Evolutionary conservation across 2,888 invertebrate genomes (phyloP).

Genomic region (Acrocyrtus sp.): DNA sequence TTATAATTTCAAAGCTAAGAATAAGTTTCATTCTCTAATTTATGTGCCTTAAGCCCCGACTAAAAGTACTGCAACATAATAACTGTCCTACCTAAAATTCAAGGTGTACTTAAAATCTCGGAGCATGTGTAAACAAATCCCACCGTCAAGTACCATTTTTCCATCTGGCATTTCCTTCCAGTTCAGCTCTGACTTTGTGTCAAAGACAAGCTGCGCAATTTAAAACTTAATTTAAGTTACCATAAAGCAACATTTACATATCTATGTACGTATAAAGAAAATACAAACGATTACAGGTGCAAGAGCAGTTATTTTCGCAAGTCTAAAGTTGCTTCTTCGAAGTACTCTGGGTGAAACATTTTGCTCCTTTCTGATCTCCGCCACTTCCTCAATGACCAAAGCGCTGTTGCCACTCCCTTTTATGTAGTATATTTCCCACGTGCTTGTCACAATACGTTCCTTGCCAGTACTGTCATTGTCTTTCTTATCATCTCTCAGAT

Average conservation of each 20-base stretch:
- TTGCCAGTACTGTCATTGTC: not conserved
- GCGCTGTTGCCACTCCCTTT: not conserved
- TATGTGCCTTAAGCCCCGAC: too few relatives aligned
- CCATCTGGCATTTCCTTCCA: not conserved
- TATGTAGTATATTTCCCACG: slow-evolving; percentile 2
- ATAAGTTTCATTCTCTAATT: too few relatives aligned
- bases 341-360: not conserved
- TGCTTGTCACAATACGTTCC: not conserved
- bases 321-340: not conserved
- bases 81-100: too few relatives aligned
- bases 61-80: too few relatives aligned
- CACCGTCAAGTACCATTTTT: too few relatives aligned
- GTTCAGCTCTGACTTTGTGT: not conserved
- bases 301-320: not conserved
- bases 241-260: too few relatives aligned
- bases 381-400: not conserved
- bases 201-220: not conserved
- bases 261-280: too few relatives aligned
- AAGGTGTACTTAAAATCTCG: too few relatives aligned
- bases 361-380: not conserved
- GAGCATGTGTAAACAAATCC: too few relatives aligned
- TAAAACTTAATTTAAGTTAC: too few relatives aligned
- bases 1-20: too few relatives aligned
- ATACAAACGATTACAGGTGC: too few relatives aligned
- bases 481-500: not conserved